A percentile compares a stretch with the other conserved stretches of the same genome.
phyloP scores from a whole-genome alignment of 2,113 vertebrate species.

The Raja brachyura region DNA sequence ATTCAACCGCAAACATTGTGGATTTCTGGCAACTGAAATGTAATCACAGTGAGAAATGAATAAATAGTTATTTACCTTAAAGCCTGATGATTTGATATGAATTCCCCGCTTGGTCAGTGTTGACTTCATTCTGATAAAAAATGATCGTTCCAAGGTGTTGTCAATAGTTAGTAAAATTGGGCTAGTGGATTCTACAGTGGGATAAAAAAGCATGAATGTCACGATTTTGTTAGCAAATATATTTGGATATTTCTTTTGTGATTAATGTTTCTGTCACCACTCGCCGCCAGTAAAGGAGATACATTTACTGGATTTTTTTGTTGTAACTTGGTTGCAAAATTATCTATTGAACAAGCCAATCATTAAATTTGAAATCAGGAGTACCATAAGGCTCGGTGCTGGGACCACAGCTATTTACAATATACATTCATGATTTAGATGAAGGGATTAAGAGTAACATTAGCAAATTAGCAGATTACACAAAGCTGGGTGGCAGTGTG shows the following conservation, averaged over 20 bases:
- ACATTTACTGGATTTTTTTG: not conserved
- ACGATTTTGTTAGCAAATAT: not conserved
- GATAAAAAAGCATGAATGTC: constrained; percentile 41
- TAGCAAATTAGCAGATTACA: too few species aligned
- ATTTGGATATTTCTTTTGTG: not conserved
- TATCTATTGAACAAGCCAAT: not conserved
- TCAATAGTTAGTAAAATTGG: constrained; percentile 83
- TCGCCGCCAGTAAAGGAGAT: not conserved
- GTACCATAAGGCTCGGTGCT: too few species aligned
- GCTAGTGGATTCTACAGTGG: constrained; percentile 84
- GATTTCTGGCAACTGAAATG: constrained; percentile 10
- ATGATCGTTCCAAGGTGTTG: constrained; percentile 86
- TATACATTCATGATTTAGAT: too few species aligned
- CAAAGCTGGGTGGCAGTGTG: too few species aligned
- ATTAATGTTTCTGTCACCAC: not conserved
- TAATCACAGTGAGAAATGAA: not conserved
- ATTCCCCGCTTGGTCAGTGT: constrained; percentile 96
- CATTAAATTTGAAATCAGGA: not conserved
- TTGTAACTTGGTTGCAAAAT: not conserved
- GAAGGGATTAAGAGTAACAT: too few species aligned
- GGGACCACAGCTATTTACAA: too few species aligned
- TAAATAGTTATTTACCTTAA: constrained; percentile 68
- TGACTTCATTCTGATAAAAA: constrained; percentile 98
- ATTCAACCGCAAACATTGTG: not conserved
- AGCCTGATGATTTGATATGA: constrained; percentile 98